Conservation (phyloP, 2,113 vertebrate genomes). For the Pseudonaja textilis region DNA sequence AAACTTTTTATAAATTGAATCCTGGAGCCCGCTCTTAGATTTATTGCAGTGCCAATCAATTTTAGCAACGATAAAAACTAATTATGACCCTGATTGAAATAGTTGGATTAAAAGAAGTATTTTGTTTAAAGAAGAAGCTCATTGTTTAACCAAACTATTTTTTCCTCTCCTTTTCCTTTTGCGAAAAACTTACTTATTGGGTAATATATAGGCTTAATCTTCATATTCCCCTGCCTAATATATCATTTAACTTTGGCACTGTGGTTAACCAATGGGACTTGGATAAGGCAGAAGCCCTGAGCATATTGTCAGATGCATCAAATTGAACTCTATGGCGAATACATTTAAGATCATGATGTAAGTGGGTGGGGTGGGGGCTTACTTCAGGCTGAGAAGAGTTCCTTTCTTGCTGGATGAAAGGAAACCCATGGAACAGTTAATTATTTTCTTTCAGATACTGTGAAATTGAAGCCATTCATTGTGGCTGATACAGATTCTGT, state of each 20-base stretch:
- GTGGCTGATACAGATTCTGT: neutral
- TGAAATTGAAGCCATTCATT: constrained; percentile 14
- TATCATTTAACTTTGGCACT: neutral
- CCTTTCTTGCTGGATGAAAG: neutral
- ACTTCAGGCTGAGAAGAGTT: neutral
- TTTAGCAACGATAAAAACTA: neutral
- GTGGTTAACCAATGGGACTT: neutral
- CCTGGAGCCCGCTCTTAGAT: neutral
- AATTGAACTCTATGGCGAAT: neutral
- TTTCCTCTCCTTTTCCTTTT: neutral
- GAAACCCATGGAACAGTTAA: neutral
- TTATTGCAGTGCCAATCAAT: neutral
- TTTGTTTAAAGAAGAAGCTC: neutral
- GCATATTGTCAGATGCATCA: neutral
- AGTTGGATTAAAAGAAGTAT: neutral
- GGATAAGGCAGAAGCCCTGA: neutral
- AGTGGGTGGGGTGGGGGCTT: neutral
- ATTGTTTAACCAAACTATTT: neutral
- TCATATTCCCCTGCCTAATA: neutral
- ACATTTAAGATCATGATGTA: neutral
- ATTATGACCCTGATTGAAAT: neutral
- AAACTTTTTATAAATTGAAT: neutral
- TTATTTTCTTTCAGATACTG: neutral
- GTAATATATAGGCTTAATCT: neutral
- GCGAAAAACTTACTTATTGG: neutral